phyloP scores from a whole-genome alignment of 2,113 vertebrate species.

The Psammodynastes pulverulentus region DNA sequence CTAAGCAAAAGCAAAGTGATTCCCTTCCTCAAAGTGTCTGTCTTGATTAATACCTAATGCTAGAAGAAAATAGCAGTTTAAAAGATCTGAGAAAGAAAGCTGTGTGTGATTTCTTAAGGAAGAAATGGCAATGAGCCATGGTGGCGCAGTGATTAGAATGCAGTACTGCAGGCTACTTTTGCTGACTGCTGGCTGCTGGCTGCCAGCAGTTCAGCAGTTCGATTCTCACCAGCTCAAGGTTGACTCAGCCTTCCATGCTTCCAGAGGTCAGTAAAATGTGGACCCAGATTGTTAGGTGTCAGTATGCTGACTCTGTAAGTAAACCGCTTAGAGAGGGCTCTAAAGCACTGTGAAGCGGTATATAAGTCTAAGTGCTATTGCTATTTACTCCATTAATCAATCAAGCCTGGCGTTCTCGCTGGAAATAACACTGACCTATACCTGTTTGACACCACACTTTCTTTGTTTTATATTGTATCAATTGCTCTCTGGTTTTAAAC shows the following conservation, averaged over 20 bases:
- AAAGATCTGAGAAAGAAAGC: neutral
- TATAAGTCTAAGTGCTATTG: too few species aligned
- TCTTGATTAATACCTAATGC: neutral
- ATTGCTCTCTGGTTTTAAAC: neutral
- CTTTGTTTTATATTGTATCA: neutral
- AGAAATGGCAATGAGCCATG: neutral
- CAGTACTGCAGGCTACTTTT: too few species aligned
- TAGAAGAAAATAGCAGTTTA: neutral
- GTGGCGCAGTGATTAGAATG: too few species aligned
- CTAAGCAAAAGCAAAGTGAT: neutral
- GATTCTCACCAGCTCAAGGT: too few species aligned
- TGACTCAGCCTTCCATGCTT: too few species aligned
- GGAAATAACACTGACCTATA: neutral
- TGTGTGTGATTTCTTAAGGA: neutral
- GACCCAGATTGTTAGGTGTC: too few species aligned
- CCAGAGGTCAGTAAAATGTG: too few species aligned
- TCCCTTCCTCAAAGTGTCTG: neutral
- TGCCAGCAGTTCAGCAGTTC: too few species aligned
- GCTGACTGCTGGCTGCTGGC: too few species aligned
- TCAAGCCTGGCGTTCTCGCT: neutral
- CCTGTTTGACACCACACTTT: neutral
- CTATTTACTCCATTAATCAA: neutral
- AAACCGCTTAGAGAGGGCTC: too few species aligned
- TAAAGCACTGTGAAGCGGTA: too few species aligned
- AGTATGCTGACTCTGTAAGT: too few species aligned